Evolutionary conservation across 35 echinoderm and acorn worm species (phyloP), one percentile per base, ranked within the genome.

Genomic region (Lytechinus variegatus): DNA sequence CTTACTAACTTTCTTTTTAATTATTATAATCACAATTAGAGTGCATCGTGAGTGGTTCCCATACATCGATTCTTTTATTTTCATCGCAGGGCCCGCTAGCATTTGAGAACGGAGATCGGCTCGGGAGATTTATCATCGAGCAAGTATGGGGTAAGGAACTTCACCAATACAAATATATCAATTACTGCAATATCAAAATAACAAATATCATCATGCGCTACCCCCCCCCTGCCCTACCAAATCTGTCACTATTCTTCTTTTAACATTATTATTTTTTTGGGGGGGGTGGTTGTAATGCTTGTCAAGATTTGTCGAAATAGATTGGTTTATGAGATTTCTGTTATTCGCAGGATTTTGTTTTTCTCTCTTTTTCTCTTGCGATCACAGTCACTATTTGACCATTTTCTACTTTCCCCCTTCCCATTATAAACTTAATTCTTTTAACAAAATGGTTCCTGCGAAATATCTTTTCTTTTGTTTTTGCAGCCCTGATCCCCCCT

Each of bases 141-240:
- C 92, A 93, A 54, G 53, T 93, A 55, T 93, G 54, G 92, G 92
- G 92, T 93, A 93, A 93, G 92, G 55, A 14, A 93, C 5, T 54
- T 28, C 9, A 58, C 13, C 9, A 58, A 58, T 58, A 58, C 11
- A 58, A 58, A 58, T 58, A 13, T 11, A 9, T 13, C 0, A 58
- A 9, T 58, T 2, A 87, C 24, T 87, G 86, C 8, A 87, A n/a
- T n/a, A n/a, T n/a, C n/a, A n/a, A n/a, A n/a, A n/a, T n/a, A n/a
- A n/a, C n/a, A n/a, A n/a, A n/a, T n/a, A n/a, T n/a, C n/a, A n/a
- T n/a, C n/a, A n/a, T 44, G 33, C 2, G 33, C 33, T 44, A 0
- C 33, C 33, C 2, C 33, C 33, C 33, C 33, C 33, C 33, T 44
- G 33, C 33, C 33, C 1, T 44, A 44, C 33, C 33, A 44, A 44